Evolutionary conservation across 1,140 invertebrate genomes (phyloP).

Genomic region (Caenorhabditis inopinata): DNA sequence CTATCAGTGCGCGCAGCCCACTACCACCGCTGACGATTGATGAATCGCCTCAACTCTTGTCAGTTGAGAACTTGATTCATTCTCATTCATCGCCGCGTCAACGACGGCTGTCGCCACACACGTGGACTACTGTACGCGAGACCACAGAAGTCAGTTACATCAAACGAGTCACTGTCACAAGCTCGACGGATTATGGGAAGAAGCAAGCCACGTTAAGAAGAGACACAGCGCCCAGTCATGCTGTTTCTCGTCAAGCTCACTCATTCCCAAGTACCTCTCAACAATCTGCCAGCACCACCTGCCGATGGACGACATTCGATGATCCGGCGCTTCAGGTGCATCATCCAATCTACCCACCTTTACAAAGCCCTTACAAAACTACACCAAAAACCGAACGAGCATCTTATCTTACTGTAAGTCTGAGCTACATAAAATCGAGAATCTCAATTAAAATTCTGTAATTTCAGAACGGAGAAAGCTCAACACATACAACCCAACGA

Average conservation of each 20-base stretch:
- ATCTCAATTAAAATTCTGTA: too few species aligned
- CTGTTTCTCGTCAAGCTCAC: constrained; percentile 10
- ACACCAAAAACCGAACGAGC: constrained; percentile 27
- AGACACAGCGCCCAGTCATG: not conserved
- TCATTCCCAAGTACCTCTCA: constrained; percentile 14
- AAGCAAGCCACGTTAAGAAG: not conserved
- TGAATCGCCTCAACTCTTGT: constrained; percentile 30
- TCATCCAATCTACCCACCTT: constrained; percentile 44
- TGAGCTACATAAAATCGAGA: too few species aligned
- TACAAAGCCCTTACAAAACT: constrained; percentile 4
- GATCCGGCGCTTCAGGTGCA: constrained; percentile 31
- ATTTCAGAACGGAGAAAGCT: constrained; percentile 15
- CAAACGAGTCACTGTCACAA: constrained; percentile 36
- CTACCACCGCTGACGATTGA: constrained; percentile 10
- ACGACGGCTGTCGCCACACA: constrained; percentile 32
- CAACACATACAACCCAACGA: not conserved
- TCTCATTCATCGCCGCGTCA: not conserved
- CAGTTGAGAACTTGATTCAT: constrained; percentile 30
- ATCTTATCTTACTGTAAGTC: constrained; percentile 18
- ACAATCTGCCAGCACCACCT: not conserved
- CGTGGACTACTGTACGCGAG: constrained; percentile 42
- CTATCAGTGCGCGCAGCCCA: constrained; percentile 27
- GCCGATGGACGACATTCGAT: constrained; percentile 26
- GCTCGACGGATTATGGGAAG: not conserved
- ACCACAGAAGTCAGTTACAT: constrained; percentile 40